Evolutionary conservation across 2,797 vertebrate genomes (phyloP).

Genomic region (Phyllotis vaccarum): DNA sequence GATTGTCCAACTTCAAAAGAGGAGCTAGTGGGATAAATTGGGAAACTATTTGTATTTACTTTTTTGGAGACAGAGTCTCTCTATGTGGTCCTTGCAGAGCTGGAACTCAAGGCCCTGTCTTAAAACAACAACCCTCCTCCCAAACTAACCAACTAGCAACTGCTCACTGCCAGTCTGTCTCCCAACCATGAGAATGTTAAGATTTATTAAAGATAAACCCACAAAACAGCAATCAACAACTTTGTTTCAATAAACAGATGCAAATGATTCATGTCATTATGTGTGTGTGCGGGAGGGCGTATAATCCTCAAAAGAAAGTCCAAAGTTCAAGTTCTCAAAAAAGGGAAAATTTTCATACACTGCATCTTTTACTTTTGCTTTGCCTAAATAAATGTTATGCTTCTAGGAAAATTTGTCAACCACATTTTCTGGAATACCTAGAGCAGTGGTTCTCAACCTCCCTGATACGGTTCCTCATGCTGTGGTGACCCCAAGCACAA

Average conservation of each 20-base stretch:
- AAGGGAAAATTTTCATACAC: neutral
- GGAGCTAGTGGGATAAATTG: neutral
- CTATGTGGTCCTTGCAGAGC: no score
- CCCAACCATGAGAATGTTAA: neutral
- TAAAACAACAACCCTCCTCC: no score
- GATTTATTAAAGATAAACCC: constrained; percentile 16
- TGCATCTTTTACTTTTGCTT: constrained; percentile 13
- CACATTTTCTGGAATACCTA: neutral
- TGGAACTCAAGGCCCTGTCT: no score
- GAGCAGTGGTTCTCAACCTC: neutral
- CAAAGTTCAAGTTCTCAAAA: constrained; percentile 34
- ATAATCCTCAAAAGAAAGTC: constrained; percentile 33
- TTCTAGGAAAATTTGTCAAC: neutral
- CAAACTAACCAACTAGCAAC: neutral
- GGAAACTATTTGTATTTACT: neutral
- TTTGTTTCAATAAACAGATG: neutral
- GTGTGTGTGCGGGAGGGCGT: neutral
- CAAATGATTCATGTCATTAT: neutral
- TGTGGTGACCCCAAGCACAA: neutral
- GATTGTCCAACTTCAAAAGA: neutral
- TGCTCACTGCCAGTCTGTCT: neutral
- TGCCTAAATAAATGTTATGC: neutral
- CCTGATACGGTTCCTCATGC: neutral
- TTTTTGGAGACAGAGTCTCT: no score
- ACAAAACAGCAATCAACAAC: constrained; percentile 37